Evolutionary conservation across 2,113 vertebrate genomes (phyloP), one percentile per base, ranked within the genome.

Genomic region (Odocoileus hemionus): DNA sequence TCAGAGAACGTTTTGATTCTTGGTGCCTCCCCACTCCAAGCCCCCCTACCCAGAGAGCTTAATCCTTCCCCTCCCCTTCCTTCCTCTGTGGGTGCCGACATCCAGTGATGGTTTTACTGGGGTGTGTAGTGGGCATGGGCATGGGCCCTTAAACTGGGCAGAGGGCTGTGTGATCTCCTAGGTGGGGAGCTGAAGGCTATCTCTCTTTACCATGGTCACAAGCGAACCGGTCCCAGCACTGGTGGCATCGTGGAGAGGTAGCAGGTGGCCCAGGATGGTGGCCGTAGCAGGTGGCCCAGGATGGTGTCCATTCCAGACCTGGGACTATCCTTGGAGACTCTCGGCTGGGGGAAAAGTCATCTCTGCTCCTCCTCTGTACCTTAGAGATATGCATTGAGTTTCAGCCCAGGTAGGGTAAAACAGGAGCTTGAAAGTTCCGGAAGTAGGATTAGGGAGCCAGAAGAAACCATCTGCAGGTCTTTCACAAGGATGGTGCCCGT

Each of bases 41-140:
- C n/a, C 23, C 67, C 50, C 45, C 84, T 17, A 26, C 26, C 26
- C 26, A 9, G 26, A 87, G 23, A 76, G 16, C 36, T 23, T 21
- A 45, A 7, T 15, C 36, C 7, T 3, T 1, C 43, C 54, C 10
- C 2, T 1, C 50, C 50, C n/a, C 86, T 47, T n/a, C 5, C 33
- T 36, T 80, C 25, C 6, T 50, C 30, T 26, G 0, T 0, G 26
- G n/a, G 45, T 13, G 7, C 45, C 19, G 8, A 52, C 0, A 2
- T 55, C 36, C 39, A 16, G 11, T 1, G 1, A 6, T 26, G 19
- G 23, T 28, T 67, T 80, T 13, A n/a, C 9, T 4, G 13, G 1
- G 1, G 6, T 6, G 6, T 67, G 45, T 4, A 4, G 4, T 8
- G 9, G 58, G 2, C 1, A 5, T 8, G 9, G 58, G 2, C 1